Percentiles rank a stretch among this genome's conserved stretches.
Conservation (phyloP, 2,888 invertebrate genomes). For the Sphinx pinastri region DNA sequence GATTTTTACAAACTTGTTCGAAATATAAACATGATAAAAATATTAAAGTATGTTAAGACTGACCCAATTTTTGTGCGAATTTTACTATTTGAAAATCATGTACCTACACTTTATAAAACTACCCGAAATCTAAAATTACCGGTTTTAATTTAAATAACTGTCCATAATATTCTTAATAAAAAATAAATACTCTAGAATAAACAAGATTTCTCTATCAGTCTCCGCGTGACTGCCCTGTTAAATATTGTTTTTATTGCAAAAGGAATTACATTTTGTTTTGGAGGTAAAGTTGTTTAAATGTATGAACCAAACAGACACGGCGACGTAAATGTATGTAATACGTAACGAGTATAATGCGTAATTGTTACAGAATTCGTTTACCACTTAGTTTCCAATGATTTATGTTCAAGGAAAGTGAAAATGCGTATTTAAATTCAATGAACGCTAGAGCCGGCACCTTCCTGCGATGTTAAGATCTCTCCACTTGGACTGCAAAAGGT, state of each 20-base stretch:
- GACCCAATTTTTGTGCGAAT: conserved; percentile 3
- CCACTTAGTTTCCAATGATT: neutral
- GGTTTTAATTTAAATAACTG: neutral
- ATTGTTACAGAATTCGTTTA: neutral
- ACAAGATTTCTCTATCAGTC: neutral
- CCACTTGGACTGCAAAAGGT: neutral
- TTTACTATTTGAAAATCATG: neutral
- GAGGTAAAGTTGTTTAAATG: neutral
- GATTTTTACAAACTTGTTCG: neutral
- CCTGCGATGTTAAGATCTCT: neutral
- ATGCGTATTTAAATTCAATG: neutral
- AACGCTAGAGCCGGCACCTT: neutral
- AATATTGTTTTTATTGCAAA: neutral
- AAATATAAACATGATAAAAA: neutral
- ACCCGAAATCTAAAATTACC: neutral
- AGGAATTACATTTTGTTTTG: neutral
- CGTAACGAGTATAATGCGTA: neutral
- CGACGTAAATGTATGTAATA: neutral
- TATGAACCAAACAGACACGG: neutral
- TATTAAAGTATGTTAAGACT: neutral
- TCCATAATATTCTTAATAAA: neutral
- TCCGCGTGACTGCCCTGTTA: neutral
- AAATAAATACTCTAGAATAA: neutral
- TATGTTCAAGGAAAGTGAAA: neutral
- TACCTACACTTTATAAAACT: neutral